Evolutionary conservation across 2,888 invertebrate genomes (phyloP).

Genomic region (Phalera bucephala): DNA sequence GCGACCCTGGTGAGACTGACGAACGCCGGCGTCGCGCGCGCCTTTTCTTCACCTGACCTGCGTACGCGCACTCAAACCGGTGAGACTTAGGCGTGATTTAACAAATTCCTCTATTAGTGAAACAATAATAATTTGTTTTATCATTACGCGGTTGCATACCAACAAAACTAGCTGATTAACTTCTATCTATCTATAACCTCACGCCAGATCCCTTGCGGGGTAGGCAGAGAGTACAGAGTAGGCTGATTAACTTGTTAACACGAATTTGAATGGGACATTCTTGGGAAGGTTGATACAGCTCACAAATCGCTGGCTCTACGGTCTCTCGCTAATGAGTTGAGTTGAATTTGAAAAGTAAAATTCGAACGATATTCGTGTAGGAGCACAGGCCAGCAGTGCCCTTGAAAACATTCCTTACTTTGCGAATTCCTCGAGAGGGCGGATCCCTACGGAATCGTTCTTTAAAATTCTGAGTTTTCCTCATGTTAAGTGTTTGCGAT

Average conservation of each 20-base stretch:
- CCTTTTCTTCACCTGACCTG: constrained; percentile 74
- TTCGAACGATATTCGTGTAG: background rate
- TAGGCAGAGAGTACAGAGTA: too few species aligned
- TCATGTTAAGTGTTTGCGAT: too few species aligned
- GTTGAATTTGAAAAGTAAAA: background rate
- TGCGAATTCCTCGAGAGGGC: background rate
- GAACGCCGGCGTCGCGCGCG: constrained; percentile 62
- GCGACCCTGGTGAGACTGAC: constrained; percentile 77
- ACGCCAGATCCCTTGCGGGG: too few species aligned
- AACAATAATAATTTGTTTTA: constrained; percentile 58
- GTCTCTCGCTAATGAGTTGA: background rate
- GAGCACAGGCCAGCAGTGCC: background rate
- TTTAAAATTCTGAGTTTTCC: too few species aligned
- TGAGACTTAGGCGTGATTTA: constrained; percentile 69
- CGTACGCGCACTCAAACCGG: constrained; percentile 69
- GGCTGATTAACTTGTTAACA: constrained; percentile 32
- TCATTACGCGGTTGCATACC: constrained; percentile 41
- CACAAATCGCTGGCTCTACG: background rate
- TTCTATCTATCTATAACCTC: too few species aligned
- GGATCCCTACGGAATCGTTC: too few species aligned
- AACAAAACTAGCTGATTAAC: constrained; percentile 41
- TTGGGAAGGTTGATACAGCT: background rate
- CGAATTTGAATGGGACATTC: constrained; percentile 7
- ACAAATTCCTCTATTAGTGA: constrained; percentile 63
- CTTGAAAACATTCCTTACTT: constrained; percentile 1